phyloP scores from a whole-genome alignment of 2,888 invertebrate species.

The Branchellion lobata region DNA sequence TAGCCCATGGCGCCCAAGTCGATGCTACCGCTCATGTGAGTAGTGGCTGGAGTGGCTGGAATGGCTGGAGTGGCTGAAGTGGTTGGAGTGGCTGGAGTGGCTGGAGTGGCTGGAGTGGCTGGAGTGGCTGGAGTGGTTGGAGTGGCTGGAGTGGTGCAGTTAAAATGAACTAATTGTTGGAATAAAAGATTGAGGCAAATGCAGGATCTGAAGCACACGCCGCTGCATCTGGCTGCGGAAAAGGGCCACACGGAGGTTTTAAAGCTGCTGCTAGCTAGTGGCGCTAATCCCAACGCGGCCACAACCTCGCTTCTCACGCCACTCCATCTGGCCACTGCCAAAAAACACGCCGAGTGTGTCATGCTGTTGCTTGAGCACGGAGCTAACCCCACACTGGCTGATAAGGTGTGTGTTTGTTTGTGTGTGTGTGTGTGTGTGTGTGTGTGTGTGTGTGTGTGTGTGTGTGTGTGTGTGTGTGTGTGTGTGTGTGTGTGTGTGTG shows the following conservation, averaged over 20 bases:
- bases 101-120: too few relatives aligned
- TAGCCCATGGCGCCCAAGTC: conserved; percentile 92
- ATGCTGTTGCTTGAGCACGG: conserved; percentile 76
- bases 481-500: too few relatives aligned
- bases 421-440: too few relatives aligned
- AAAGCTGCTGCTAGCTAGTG: background rate
- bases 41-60: too few relatives aligned
- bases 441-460: background rate
- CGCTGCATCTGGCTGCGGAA: conserved; percentile 27
- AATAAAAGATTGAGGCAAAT: too few relatives aligned
- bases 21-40: conserved; percentile 76
- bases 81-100: too few relatives aligned
- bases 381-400: conserved; percentile 76
- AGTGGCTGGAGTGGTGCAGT: too few relatives aligned
- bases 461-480: too few relatives aligned
- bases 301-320: conserved; percentile 64
- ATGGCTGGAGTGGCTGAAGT: too few relatives aligned
- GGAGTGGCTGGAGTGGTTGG: too few relatives aligned
- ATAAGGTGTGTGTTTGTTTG: conserved; percentile 12
- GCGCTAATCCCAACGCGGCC: conserved; percentile 24
- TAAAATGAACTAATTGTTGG: background rate
- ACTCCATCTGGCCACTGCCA: conserved; percentile 81
- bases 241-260: conserved; percentile 18
- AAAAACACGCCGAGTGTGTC: conserved; percentile 73
- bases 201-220: conserved; percentile 30